A percentile compares a stretch with the other conserved stretches of the same genome.
phyloP scores from a whole-genome alignment of 2,888 invertebrate genomes.

The Saturnia japonica region DNA sequence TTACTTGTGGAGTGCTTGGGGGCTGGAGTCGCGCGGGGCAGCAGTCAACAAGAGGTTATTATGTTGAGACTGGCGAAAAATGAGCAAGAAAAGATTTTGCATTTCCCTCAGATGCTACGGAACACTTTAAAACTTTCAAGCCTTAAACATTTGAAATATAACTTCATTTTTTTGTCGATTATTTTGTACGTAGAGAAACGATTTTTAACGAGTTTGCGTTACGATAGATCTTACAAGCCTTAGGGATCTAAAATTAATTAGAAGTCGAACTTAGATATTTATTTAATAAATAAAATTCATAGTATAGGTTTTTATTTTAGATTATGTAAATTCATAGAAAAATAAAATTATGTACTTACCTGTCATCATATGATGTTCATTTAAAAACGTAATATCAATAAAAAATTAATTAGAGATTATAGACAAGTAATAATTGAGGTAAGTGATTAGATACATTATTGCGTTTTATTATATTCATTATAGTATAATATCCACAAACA shows the following conservation, averaged over 20 bases:
- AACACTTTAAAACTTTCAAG: slow-evolving; percentile 46
- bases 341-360: too few relatives aligned
- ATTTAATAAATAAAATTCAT: background rate
- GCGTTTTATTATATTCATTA: background rate
- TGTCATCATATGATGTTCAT: too few relatives aligned
- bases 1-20: slow-evolving; percentile 74
- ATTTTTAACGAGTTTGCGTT: slow-evolving; percentile 15
- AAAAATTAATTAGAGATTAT: background rate
- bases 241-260: background rate
- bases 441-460: background rate
- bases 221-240: background rate
- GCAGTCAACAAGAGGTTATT: slow-evolving; percentile 78
- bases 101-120: slow-evolving; percentile 55
- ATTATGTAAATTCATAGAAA: too few relatives aligned
- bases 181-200: slow-evolving; percentile 21
- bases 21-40: slow-evolving; percentile 56
- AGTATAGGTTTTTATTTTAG: too few relatives aligned
- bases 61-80: slow-evolving; percentile 76
- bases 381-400: too few relatives aligned
- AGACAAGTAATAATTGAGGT: background rate
- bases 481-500: background rate
- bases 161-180: slow-evolving; percentile 30
- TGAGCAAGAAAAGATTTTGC: slow-evolving; percentile 70
- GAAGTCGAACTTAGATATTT: background rate
- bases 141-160: slow-evolving; percentile 41